Evolutionary conservation across 2,888 invertebrate species (phyloP), one percentile per base, ranked within the genome.

Genomic region (Teleogryllus oceanicus): DNA sequence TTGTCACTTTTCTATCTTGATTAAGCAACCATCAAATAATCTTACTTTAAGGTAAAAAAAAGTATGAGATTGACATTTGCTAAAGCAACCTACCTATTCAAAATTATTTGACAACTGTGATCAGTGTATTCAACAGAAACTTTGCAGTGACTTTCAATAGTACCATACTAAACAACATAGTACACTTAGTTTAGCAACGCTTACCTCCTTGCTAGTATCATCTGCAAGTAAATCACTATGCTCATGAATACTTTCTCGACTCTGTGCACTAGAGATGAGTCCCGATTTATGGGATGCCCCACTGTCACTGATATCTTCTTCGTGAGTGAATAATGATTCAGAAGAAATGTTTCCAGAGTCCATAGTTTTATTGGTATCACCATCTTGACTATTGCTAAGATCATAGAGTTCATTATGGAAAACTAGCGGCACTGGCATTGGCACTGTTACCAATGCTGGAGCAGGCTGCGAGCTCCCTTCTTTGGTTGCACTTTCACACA

Each of bases 261-360:
- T 62, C 62, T 62, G 62, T 13, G 62, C 62, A 62, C 62, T 62
- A 12, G 62, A 62, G 62, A 78, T 24, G 21, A 13, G 20, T 8
- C 37, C 76, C n/a, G 76, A 76, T 24, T 76, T 76, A 21, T 76
- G 21, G 16, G 76, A 76, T 2, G 37, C 13, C 5, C 76, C 37
- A 76, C 76, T 76, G 16, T 76, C 76, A 76, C 76, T 76, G 37
- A 76, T 18, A 76, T 76, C 76, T 24, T 76, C 76, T 21, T 76
- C 76, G 21, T 76, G 76, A 62, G 62, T 62, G 8, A 62, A 62
- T 13, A 62, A n/a, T 62, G 62, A 62, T n/a, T 62, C 62, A 18
- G 62, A 62, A 18, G 62, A 62, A 18, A 62, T 62, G 13, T 62
- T 62, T 3, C 62, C 62, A 18, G 62, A 62, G n/a, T 62, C 62